Conservation (phyloP, 2,888 invertebrate genomes). For the Oscheius sp. region DNA sequence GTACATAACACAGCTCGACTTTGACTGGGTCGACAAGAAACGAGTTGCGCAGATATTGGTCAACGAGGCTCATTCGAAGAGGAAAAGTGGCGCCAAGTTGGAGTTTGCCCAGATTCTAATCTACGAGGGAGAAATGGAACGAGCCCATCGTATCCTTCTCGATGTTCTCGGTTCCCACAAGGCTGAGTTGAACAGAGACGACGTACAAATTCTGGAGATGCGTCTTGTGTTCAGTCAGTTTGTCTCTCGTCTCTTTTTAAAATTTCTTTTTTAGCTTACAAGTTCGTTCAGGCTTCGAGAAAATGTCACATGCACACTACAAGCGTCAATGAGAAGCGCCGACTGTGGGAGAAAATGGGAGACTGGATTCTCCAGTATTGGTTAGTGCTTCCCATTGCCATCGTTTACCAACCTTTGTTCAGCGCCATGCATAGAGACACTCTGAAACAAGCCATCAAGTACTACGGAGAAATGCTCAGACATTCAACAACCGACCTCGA, state of each 20-base stretch:
- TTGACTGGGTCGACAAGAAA: conserved; percentile 15
- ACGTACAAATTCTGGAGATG: neutral
- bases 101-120: conserved; percentile 9
- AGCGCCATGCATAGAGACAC: conserved; percentile 8
- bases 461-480: conserved; percentile 8
- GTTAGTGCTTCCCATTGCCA: neutral
- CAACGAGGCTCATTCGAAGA: conserved; percentile 13
- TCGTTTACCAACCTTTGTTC: neutral
- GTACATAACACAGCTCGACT: conserved; percentile 12
- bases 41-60: conserved; percentile 16
- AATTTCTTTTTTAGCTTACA: neutral
- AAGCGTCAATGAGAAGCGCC: neutral
- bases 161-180: conserved; percentile 8
- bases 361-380: conserved; percentile 12
- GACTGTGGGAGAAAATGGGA: conserved; percentile 4
- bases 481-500: conserved; percentile 4
- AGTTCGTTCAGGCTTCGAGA: neutral
- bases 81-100: conserved; percentile 9
- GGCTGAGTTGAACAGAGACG: neutral
- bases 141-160: conserved; percentile 7
- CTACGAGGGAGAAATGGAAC: conserved; percentile 10
- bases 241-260: neutral
- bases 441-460: conserved; percentile 5
- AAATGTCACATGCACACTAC: neutral
- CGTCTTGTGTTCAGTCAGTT: conserved; percentile 12